Evolutionary conservation across 2,113 vertebrate species (phyloP).

Genomic region (Cygnus buccinator): DNA sequence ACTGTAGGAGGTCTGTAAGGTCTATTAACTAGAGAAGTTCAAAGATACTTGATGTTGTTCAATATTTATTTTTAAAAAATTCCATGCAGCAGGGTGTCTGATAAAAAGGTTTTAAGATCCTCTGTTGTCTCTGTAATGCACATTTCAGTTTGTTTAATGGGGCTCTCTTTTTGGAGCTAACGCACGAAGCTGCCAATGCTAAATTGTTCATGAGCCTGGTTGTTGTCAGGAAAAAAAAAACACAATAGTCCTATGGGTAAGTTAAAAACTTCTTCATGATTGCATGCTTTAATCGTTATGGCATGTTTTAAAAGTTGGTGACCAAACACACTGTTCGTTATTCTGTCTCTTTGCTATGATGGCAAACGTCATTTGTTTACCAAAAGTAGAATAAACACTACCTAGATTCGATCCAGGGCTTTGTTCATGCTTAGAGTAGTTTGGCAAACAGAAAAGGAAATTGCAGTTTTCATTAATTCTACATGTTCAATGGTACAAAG

Average conservation of each 20-base stretch:
- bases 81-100: constrained; percentile 1
- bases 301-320: background rate
- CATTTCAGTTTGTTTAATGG: constrained; percentile 15
- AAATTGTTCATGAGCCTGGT: background rate
- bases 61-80: constrained; percentile 32
- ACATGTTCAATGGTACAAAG: background rate
- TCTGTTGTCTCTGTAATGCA: constrained; percentile 21
- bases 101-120: constrained; percentile 48
- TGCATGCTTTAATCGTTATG: background rate
- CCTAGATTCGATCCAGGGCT: background rate
- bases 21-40: constrained; percentile 55
- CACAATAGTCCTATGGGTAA: background rate
- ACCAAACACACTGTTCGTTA: background rate
- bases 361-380: background rate
- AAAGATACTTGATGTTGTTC: constrained; percentile 47
- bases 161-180: background rate
- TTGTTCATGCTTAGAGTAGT: background rate
- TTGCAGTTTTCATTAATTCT: background rate
- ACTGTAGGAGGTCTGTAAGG: constrained; percentile 40
- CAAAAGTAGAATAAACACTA: background rate
- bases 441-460: background rate
- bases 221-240: background rate
- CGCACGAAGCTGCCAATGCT: background rate
- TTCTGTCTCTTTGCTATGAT: background rate
- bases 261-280: background rate